A percentile compares a stretch with the other conserved stretches of the same genome.
These are phyloP conservation scores for Decapterus maruadsi DNA, from an alignment of 2,797 vertebrate species.

Conservation along the genomic window DNA sequence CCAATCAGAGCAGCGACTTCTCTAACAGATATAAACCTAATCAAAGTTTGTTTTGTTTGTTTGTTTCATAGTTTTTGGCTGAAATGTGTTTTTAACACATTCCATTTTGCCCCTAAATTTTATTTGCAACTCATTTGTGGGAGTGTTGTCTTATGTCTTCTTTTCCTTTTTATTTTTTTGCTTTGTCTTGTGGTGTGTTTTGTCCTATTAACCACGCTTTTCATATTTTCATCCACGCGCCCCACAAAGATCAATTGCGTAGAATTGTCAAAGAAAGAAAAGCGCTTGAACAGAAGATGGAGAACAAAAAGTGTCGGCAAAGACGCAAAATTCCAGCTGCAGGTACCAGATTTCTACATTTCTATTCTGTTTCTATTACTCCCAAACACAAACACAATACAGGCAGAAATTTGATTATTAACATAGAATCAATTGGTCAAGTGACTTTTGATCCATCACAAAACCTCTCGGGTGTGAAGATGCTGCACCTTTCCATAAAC, in stretches of 20 bases:
- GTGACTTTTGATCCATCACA: not conserved
- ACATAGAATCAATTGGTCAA: not conserved
- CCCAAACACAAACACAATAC: not conserved
- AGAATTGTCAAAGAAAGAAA: slow-evolving; percentile 99
- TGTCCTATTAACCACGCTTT: slow-evolving; percentile 80
- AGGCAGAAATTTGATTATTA: slow-evolving; percentile 20
- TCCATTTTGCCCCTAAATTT: slow-evolving; percentile 46
- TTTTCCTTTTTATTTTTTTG: slow-evolving; percentile 18
- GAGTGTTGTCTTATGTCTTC: slow-evolving; percentile 15
- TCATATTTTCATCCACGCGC: slow-evolving; percentile 87
- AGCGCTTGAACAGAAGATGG: slow-evolving; percentile 98
- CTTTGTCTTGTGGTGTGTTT: slow-evolving; percentile 66
- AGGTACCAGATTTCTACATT: slow-evolving; percentile 87
- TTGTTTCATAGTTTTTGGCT: slow-evolving; percentile 21
- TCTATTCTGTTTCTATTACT: slow-evolving; percentile 10
- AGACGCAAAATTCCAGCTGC: slow-evolving; percentile 99
- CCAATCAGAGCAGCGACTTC: slow-evolving; percentile 24
- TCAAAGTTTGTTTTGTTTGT: slow-evolving; percentile 16
- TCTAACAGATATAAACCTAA: slow-evolving; percentile 34
- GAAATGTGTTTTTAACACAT: slow-evolving; percentile 30
- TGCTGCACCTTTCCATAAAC: not conserved
- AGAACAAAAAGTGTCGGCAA: slow-evolving; percentile 99
- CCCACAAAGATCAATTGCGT: slow-evolving; percentile 97
- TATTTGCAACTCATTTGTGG: slow-evolving; percentile 54
- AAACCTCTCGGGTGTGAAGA: not conserved